phyloP scores from a whole-genome alignment of 2,888 invertebrate species.

The Himalopsyche tibetana region DNA sequence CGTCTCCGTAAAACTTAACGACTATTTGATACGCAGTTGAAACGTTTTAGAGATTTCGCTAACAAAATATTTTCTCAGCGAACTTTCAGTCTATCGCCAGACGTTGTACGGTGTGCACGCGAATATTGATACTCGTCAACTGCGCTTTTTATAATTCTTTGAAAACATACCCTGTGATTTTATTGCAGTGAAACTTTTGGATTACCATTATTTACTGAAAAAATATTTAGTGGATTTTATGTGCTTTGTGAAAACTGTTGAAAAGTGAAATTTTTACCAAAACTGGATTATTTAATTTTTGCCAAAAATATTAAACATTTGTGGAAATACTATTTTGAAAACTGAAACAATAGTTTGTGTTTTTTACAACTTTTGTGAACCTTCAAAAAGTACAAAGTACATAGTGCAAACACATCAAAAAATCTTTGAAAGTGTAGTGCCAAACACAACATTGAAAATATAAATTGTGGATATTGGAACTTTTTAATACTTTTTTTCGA shows the following conservation, averaged over 20 bases:
- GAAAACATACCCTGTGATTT: slow-evolving; percentile 30
- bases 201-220: slow-evolving; percentile 10
- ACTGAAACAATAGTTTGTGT: neutral
- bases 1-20: slow-evolving; percentile 38
- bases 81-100: slow-evolving; percentile 51
- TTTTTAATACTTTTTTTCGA: neutral
- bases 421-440: neutral
- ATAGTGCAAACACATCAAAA: neutral
- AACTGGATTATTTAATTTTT: slow-evolving; percentile 2
- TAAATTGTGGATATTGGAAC: neutral
- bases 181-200: slow-evolving; percentile 1
- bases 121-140: neutral
- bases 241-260: slow-evolving; percentile 15
- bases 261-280: slow-evolving; percentile 17
- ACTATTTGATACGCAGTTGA: slow-evolving; percentile 47
- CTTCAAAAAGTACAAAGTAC: neutral
- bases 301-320: neutral
- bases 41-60: slow-evolving; percentile 48
- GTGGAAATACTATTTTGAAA: neutral
- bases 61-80: slow-evolving; percentile 21
- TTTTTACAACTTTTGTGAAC: slow-evolving; percentile 2
- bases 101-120: slow-evolving; percentile 43
- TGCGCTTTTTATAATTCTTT: neutral
- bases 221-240: neutral
- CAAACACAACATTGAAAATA: neutral